These are phyloP conservation scores for Styela clava DNA, from an alignment of 23 tunicate genomes.

Conservation along the genomic window DNA sequence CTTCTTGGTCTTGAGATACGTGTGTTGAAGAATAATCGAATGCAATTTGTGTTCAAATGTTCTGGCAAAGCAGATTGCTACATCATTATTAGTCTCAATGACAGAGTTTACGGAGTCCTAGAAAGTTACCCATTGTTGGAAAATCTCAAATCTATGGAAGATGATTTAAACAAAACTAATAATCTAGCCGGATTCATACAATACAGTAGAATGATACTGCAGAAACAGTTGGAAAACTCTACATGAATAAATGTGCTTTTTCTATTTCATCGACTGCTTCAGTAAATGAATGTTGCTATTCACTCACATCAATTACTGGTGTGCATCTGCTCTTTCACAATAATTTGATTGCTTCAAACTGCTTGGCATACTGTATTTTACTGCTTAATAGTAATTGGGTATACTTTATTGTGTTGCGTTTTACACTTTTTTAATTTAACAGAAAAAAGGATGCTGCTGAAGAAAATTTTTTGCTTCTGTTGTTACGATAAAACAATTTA, in stretches of 20 bases:
- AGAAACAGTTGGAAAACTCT: neutral
- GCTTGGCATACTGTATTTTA: too few relatives aligned
- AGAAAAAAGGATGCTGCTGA: too few relatives aligned
- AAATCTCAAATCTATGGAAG: conserved; percentile 35
- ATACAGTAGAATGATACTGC: conserved; percentile 15
- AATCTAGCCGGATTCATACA: conserved; percentile 60
- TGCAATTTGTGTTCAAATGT: conserved; percentile 60
- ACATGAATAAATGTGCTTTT: neutral
- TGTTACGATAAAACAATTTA: too few relatives aligned
- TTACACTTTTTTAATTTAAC: too few relatives aligned
- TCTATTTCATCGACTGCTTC: too few relatives aligned
- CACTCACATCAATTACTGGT: too few relatives aligned
- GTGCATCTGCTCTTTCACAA: too few relatives aligned
- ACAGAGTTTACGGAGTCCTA: conserved; percentile 29
- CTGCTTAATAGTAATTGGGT: too few relatives aligned
- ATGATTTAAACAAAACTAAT: conserved; percentile 51
- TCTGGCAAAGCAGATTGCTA: conserved; percentile 25
- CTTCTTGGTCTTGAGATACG: conserved; percentile 51
- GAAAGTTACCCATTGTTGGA: conserved; percentile 48
- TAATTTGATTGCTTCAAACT: too few relatives aligned
- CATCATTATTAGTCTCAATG: conserved; percentile 44
- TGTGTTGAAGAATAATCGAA: conserved; percentile 34
- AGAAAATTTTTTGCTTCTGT: too few relatives aligned
- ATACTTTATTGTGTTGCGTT: too few relatives aligned
- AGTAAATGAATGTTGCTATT: too few relatives aligned